Evolutionary conservation across 2,888 invertebrate species (phyloP).

Genomic region (Unio delphinus): DNA sequence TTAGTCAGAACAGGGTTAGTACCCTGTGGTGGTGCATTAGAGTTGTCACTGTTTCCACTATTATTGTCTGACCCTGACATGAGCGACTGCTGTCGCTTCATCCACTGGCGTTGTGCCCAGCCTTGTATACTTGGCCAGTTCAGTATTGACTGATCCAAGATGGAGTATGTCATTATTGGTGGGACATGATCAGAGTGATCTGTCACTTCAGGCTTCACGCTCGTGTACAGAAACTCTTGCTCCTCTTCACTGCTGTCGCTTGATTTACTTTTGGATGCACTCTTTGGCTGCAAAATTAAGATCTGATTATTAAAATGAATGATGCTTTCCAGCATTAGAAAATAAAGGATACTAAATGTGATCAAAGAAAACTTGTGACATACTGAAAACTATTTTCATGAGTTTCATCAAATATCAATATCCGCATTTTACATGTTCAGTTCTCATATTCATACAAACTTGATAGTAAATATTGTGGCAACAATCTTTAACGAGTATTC

Average conservation of each 20-base stretch:
- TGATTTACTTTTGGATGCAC: conserved; percentile 26
- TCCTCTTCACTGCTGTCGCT: conserved; percentile 26
- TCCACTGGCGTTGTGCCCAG: conserved; percentile 70
- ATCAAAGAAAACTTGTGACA: background rate
- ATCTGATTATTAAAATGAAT: background rate
- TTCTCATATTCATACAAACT: no score
- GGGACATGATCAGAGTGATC: conserved; percentile 50
- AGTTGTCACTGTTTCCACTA: no score
- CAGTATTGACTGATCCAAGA: conserved; percentile 68
- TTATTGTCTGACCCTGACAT: conserved; percentile 16
- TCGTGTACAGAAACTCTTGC: conserved; percentile 20
- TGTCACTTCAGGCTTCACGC: conserved; percentile 32
- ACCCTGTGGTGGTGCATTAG: no score
- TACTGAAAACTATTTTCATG: no score
- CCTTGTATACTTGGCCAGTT: conserved; percentile 70
- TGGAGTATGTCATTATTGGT: conserved; percentile 62
- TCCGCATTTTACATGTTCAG: no score
- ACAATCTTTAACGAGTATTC: no score
- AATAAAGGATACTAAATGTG: background rate
- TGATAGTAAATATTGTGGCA: no score
- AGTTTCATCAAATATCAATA: no score
- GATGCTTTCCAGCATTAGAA: background rate
- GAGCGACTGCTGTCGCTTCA: conserved; percentile 59
- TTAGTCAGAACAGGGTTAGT: background rate
- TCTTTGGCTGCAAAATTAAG: conserved; percentile 23